A percentile compares a stretch with the other conserved stretches of the same genome.
Evolutionary conservation across 1,140 invertebrate species (phyloP).

Genomic region (Neotoxoptera formosana): DNA sequence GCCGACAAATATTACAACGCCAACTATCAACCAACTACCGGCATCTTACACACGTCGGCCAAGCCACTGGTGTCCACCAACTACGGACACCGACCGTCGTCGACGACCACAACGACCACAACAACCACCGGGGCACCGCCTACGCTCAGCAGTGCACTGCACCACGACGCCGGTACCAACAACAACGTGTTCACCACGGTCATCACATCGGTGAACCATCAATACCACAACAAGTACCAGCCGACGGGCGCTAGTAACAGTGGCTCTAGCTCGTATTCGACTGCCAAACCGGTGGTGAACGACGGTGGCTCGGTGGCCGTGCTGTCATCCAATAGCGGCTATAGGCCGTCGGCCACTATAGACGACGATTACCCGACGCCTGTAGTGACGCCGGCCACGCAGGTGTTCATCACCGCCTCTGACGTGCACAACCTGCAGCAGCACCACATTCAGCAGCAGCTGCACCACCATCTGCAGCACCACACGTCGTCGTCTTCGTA

Average conservation of each 20-base stretch:
- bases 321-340: background rate
- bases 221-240: slow-evolving; percentile 37
- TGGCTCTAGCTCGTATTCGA: background rate
- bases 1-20: background rate
- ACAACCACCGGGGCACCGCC: background rate
- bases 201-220: slow-evolving; percentile 26
- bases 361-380: slow-evolving; percentile 34
- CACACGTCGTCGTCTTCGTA: background rate
- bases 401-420: slow-evolving; percentile 25
- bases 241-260: background rate
- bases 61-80: background rate
- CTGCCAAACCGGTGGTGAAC: slow-evolving; percentile 56
- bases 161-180: background rate
- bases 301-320: background rate
- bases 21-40: background rate
- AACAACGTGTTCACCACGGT: slow-evolving; percentile 39
- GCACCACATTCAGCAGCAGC: slow-evolving; percentile 4
- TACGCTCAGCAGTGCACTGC: background rate
- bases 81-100: background rate
- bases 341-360: background rate
- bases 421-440: background rate
- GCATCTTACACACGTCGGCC: background rate
- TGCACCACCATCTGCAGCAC: slow-evolving; percentile 1
- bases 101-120: background rate
- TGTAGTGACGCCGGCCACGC: background rate